Conservation (phyloP, 2,113 vertebrate genomes). For the Carollia perspicillata region DNA sequence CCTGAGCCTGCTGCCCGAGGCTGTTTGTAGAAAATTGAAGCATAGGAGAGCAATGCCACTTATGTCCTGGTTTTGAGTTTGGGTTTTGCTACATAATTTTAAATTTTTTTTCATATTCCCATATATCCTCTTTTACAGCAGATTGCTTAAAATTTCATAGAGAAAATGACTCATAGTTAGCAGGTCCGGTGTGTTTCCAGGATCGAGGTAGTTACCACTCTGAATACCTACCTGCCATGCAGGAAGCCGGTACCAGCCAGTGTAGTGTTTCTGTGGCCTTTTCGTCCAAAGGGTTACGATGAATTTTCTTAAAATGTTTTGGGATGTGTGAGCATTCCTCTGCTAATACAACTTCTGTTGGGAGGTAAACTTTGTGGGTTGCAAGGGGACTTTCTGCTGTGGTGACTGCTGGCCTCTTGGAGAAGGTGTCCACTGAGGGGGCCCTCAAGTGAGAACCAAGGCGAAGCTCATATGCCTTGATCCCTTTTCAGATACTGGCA, state of each 20-base stretch:
- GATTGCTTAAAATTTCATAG: slow-evolving; percentile 27
- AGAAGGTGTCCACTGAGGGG: background rate
- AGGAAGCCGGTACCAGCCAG: background rate
- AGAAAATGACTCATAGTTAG: background rate
- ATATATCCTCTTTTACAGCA: slow-evolving; percentile 7
- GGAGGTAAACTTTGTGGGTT: background rate
- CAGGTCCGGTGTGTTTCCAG: background rate
- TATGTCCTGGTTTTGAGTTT: background rate
- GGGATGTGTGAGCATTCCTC: background rate
- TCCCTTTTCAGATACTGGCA: slow-evolving; percentile 16
- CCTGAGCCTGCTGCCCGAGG: background rate
- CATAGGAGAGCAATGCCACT: background rate
- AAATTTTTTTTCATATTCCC: slow-evolving; percentile 14
- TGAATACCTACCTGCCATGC: background rate
- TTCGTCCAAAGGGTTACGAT: background rate
- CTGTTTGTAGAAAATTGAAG: slow-evolving; percentile 8
- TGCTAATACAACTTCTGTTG: background rate
- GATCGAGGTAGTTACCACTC: background rate
- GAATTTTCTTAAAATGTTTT: background rate
- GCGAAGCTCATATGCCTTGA: background rate
- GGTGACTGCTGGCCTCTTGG: background rate
- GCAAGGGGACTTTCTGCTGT: background rate
- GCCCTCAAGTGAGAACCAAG: background rate
- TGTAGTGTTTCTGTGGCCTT: background rate
- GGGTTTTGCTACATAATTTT: background rate